Evolutionary conservation across 2,797 vertebrate species (phyloP).

Genomic region (Zenarchopterus dispar): DNA sequence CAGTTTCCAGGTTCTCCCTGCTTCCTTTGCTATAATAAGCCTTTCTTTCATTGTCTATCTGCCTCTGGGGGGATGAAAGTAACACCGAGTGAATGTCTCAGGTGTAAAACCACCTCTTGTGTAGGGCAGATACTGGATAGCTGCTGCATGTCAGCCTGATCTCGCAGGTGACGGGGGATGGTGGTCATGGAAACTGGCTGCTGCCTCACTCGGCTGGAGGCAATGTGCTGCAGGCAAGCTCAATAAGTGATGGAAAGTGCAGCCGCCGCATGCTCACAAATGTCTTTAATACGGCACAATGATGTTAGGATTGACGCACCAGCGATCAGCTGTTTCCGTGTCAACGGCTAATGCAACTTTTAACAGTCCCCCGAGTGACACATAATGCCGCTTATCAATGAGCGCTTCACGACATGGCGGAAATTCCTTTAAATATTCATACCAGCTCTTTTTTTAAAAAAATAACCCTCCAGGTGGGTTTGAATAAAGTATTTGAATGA

Average conservation of each 20-base stretch:
- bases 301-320: slow-evolving; percentile 13
- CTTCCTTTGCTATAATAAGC: slow-evolving; percentile 22
- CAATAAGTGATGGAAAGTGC: slow-evolving; percentile 50
- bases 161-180: slow-evolving; percentile 62
- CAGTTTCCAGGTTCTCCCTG: slow-evolving; percentile 41
- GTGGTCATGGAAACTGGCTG: slow-evolving; percentile 78
- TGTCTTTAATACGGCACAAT: slow-evolving; percentile 17
- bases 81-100: slow-evolving; percentile 49
- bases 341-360: slow-evolving; percentile 27
- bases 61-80: slow-evolving; percentile 35
- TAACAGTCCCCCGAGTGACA: slow-evolving; percentile 17
- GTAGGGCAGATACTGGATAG: slow-evolving; percentile 56
- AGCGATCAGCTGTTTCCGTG: slow-evolving; percentile 24
- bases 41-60: slow-evolving; percentile 26
- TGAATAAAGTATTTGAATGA: neutral
- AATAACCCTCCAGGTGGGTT: neutral
- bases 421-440: slow-evolving; percentile 51
- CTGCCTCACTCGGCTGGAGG: slow-evolving; percentile 50
- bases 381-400: slow-evolving; percentile 23
- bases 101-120: slow-evolving; percentile 60
- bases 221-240: slow-evolving; percentile 52
- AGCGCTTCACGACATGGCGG: slow-evolving; percentile 11
- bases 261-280: slow-evolving; percentile 4
- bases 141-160: slow-evolving; percentile 45
- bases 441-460: neutral